A percentile compares a stretch with the other conserved stretches of the same genome.
phyloP scores from a whole-genome alignment of 2,888 invertebrate genomes.

The Amphipoea lucens region DNA sequence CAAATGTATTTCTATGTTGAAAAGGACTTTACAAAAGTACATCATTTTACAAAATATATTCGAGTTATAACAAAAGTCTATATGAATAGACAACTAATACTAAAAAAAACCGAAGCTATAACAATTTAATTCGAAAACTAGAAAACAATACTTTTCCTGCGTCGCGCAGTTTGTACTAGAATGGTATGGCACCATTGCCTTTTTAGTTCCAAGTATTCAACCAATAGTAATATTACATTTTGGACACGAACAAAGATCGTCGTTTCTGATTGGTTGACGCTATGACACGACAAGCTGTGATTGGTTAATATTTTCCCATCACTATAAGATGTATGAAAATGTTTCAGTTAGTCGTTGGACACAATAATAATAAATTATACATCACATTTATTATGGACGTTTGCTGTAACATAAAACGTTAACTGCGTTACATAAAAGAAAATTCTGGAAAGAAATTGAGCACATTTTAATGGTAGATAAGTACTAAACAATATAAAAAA shows the following conservation, averaged over 20 bases:
- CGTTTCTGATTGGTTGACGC: slow-evolving; percentile 21
- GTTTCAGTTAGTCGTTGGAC: not conserved
- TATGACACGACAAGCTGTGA: not conserved
- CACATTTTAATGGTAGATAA: slow-evolving; percentile 15
- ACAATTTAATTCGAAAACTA: slow-evolving; percentile 48
- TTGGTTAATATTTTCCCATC: slow-evolving; percentile 1
- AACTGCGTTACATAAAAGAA: not conserved
- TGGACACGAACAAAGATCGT: not conserved
- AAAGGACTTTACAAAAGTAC: slow-evolving; percentile 58
- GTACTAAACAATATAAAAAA: slow-evolving; percentile 9
- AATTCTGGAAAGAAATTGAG: slow-evolving; percentile 19
- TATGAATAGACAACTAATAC: slow-evolving; percentile 45
- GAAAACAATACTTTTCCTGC: slow-evolving; percentile 58
- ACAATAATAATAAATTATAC: not conserved
- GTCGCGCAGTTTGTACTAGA: slow-evolving; percentile 52
- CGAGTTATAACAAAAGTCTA: slow-evolving; percentile 62
- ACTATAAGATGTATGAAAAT: not conserved
- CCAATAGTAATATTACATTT: slow-evolving; percentile 38
- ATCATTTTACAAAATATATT: slow-evolving; percentile 64
- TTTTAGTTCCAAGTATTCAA: slow-evolving; percentile 35
- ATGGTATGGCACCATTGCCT: slow-evolving; percentile 59
- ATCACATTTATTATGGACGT: not conserved
- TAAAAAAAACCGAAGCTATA: slow-evolving; percentile 47
- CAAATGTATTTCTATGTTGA: slow-evolving; percentile 56
- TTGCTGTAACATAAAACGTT: not conserved